phyloP scores from a whole-genome alignment of 2,113 vertebrate genomes.

The Telmatochromis bifrenatus region DNA sequence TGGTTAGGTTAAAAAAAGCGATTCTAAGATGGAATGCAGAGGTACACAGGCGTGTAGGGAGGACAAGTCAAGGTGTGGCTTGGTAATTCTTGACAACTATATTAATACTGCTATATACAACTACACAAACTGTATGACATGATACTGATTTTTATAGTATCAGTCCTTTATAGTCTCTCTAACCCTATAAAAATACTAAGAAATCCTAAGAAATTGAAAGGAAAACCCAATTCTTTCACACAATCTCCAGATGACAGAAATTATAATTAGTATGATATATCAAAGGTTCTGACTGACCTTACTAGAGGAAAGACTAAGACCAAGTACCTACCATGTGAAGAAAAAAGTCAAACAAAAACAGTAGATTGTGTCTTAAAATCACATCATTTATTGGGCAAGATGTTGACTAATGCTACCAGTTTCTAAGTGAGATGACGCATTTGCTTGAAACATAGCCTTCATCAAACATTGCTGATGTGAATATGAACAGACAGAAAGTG shows the following conservation, averaged over 20 bases:
- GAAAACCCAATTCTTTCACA: neutral
- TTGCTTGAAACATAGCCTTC: neutral
- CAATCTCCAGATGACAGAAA: neutral
- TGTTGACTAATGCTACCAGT: neutral
- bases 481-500: neutral
- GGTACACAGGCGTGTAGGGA: fast-evolving
- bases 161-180: neutral
- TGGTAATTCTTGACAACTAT: neutral
- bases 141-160: neutral
- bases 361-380: neutral
- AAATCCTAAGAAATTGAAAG: neutral
- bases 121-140: neutral
- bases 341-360: neutral
- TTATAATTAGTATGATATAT: neutral
- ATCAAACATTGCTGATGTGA: neutral
- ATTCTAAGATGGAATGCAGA: neutral
- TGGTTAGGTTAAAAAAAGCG: neutral
- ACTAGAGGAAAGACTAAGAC: neutral
- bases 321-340: neutral
- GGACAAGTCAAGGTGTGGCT: neutral
- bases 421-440: neutral
- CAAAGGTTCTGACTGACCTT: neutral
- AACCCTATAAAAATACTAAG: neutral
- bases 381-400: neutral
- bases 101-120: neutral